Percentiles rank a stretch among this genome's conserved stretches.
phyloP scores from a whole-genome alignment of 2,888 invertebrate species.

The Noctua janthina region DNA sequence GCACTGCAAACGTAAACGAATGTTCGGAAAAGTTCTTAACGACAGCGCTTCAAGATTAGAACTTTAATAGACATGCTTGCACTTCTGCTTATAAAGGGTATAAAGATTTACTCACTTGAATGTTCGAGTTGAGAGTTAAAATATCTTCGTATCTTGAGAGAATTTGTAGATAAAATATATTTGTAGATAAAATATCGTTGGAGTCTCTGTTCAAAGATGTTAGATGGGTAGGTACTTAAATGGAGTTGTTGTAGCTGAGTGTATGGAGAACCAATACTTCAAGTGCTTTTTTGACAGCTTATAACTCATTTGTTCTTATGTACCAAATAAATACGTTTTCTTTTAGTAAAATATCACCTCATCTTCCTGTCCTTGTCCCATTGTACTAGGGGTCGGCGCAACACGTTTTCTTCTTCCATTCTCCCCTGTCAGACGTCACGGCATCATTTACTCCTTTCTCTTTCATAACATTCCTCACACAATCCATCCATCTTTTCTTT shows the following conservation, averaged over 20 bases:
- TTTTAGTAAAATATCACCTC: neutral
- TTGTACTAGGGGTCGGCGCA: too few relatives aligned
- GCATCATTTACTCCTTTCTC: too few relatives aligned
- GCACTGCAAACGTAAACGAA: conserved; percentile 3
- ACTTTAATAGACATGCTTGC: conserved; percentile 15
- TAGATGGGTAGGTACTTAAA: neutral
- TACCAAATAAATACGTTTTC: neutral
- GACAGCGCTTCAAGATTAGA: conserved; percentile 9
- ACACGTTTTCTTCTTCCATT: too few relatives aligned
- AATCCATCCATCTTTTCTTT: too few relatives aligned
- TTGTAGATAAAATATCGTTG: neutral
- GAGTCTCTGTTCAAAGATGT: neutral
- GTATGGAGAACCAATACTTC: neutral
- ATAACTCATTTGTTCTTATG: neutral
- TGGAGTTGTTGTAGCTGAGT: neutral
- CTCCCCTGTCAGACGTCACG: too few relatives aligned
- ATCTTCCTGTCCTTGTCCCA: too few relatives aligned
- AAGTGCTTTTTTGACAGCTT: neutral
- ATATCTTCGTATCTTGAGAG: neutral
- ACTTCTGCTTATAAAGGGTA: neutral
- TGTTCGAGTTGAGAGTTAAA: conserved; percentile 3
- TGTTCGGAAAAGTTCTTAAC: conserved; percentile 23
- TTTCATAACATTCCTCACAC: too few relatives aligned
- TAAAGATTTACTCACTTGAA: conserved; percentile 5
- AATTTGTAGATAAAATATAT: conserved; percentile 5